A percentile compares a stretch with the other conserved stretches of the same genome.
These are phyloP conservation scores for Herpailurus yagouaroundi DNA, from an alignment of 2,113 vertebrate genomes.

Conservation along the genomic window DNA sequence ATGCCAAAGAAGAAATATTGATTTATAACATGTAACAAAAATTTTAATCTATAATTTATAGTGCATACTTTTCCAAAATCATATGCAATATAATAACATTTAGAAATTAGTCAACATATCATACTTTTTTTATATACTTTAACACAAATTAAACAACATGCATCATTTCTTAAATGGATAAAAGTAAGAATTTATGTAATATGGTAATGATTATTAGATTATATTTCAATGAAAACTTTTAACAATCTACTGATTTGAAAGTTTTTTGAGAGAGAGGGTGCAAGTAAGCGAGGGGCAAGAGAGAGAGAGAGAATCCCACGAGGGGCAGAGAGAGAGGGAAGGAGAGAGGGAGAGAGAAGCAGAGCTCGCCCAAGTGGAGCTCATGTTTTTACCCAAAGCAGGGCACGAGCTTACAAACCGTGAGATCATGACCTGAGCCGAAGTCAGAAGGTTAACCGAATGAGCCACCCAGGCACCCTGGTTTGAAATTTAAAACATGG, in stretches of 20 bases:
- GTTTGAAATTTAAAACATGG: not conserved
- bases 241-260: not conserved
- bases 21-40: constrained; percentile 33
- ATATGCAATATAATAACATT: not conserved
- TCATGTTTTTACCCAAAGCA: too few species aligned
- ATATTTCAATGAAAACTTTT: constrained; percentile 26
- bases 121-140: constrained; percentile 44
- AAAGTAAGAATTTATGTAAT: not conserved
- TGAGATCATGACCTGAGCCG: too few species aligned
- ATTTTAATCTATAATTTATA: not conserved
- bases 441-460: too few species aligned
- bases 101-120: not conserved
- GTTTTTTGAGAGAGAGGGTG: not conserved
- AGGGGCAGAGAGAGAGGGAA: too few species aligned
- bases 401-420: too few species aligned
- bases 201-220: not conserved
- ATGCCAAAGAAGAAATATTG: not conserved
- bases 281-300: too few species aligned
- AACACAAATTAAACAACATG: constrained; percentile 29
- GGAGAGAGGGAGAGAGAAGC: too few species aligned
- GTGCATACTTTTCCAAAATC: not conserved
- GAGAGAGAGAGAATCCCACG: too few species aligned
- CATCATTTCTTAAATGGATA: constrained; percentile 4
- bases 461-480: not conserved
- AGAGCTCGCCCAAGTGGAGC: too few species aligned